Evolutionary conservation across 2,797 vertebrate genomes (phyloP).

Genomic region (Cichlasoma orientale): DNA sequence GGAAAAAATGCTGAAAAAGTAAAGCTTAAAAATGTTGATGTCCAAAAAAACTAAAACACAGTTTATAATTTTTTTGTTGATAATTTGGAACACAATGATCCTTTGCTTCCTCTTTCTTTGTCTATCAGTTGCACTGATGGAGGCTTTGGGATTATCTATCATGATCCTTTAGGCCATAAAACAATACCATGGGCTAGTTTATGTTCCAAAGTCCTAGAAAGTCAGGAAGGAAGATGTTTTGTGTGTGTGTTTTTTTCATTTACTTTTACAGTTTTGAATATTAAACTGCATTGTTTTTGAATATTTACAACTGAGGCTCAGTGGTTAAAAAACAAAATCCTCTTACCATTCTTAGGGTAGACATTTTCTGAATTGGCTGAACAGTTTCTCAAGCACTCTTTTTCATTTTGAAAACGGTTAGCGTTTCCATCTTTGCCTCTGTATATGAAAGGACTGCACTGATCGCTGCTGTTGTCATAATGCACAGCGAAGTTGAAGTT

Average conservation of each 20-base stretch:
- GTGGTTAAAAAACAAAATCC: not conserved
- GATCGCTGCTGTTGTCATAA: slow-evolving; percentile 40
- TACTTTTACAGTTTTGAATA: not conserved
- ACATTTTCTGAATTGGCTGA: slow-evolving; percentile 12
- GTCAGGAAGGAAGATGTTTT: not conserved
- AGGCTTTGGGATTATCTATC: not conserved
- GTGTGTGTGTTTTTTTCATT: not conserved
- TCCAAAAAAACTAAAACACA: not conserved
- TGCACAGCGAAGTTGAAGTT: slow-evolving; percentile 5
- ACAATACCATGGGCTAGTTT: slow-evolving; percentile 11
- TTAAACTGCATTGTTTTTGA: not conserved
- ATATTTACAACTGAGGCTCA: not conserved
- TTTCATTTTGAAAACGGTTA: slow-evolving; percentile 74
- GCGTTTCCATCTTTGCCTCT: slow-evolving; percentile 69
- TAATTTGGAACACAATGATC: not conserved
- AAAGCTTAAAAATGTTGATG: not conserved
- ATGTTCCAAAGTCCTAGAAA: slow-evolving; percentile 64
- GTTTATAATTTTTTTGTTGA: not conserved
- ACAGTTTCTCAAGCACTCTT: slow-evolving; percentile 73
- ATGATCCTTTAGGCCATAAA: slow-evolving; percentile 41
- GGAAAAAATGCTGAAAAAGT: not conserved
- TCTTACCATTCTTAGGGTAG: slow-evolving; percentile 75
- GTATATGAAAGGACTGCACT: slow-evolving; percentile 73
- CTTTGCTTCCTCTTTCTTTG: not conserved
- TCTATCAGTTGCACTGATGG: not conserved